Evolutionary conservation across 53 echinoderm and acorn worm genomes (phyloP).

Genomic region (Antedon mediterranea): DNA sequence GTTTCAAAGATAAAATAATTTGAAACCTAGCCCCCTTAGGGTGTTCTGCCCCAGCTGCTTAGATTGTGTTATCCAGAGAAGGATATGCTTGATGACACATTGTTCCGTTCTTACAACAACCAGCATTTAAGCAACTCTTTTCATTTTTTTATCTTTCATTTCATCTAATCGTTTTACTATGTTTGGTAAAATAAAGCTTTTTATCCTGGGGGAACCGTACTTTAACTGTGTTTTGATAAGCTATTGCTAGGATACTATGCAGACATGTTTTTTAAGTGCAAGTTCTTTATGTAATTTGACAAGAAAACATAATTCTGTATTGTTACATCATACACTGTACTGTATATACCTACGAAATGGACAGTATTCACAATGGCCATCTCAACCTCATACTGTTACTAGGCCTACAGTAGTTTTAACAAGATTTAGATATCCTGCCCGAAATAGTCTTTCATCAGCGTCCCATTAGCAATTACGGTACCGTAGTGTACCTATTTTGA

Average conservation of each 20-base stretch:
- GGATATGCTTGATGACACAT: not conserved
- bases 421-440: too few relatives aligned
- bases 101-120: not conserved
- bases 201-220: not conserved
- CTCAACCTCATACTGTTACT: too few relatives aligned
- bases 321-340: not conserved
- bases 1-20: not conserved
- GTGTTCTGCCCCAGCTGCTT: not conserved
- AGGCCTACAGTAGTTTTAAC: too few relatives aligned
- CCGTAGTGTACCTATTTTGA: too few relatives aligned
- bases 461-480: too few relatives aligned
- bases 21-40: not conserved
- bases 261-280: not conserved
- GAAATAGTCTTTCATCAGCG: too few relatives aligned
- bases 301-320: too few relatives aligned
- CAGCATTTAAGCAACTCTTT: not conserved
- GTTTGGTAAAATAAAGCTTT: not conserved
- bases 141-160: not conserved
- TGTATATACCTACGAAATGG: not conserved
- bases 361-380: too few relatives aligned
- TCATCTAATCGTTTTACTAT: not conserved
- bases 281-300: not conserved
- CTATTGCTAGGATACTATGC: not conserved
- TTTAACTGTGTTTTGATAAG: slow-evolving; percentile 1
- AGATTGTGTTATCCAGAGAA: not conserved